A percentile compares a stretch with the other conserved stretches of the same genome.
Conservation (phyloP, 2,888 invertebrate species). For the Halictus quadricinctus region DNA sequence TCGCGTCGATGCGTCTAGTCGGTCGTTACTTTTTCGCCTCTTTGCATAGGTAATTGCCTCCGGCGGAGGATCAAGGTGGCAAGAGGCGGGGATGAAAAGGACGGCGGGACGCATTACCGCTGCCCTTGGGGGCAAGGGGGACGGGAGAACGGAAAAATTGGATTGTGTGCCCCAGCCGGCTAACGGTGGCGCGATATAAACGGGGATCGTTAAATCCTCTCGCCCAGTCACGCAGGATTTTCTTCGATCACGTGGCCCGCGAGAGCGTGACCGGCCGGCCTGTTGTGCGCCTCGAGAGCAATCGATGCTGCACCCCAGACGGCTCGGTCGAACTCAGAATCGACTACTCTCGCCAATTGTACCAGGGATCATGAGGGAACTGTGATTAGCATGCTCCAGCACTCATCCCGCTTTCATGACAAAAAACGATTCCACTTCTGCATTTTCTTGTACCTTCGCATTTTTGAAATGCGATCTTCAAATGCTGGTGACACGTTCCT, state of each 20-base stretch:
- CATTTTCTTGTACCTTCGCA: background rate
- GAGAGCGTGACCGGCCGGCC: conserved; percentile 28
- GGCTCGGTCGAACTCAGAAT: background rate
- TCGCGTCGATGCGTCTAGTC: conserved; percentile 68
- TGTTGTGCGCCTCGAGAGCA: conserved; percentile 3
- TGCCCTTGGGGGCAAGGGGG: conserved; percentile 26
- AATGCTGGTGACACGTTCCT: background rate
- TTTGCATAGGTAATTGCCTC: conserved; percentile 75
- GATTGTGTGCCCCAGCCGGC: conserved; percentile 54
- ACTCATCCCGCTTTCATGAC: background rate
- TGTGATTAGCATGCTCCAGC: background rate
- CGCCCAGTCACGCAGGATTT: conserved; percentile 67
- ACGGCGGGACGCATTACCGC: conserved; percentile 62
- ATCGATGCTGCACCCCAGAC: conserved; percentile 4
- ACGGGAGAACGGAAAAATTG: conserved; percentile 57
- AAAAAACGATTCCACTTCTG: background rate
- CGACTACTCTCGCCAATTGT: background rate
- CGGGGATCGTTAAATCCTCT: conserved; percentile 70
- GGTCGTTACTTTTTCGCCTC: conserved; percentile 69
- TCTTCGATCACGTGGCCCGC: conserved; percentile 56
- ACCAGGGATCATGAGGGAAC: background rate
- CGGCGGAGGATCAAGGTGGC: conserved; percentile 61
- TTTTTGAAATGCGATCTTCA: background rate
- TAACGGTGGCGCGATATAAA: conserved; percentile 63
- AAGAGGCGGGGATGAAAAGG: conserved; percentile 51